Conservation (phyloP, 1,140 invertebrate genomes). For the Cecropterus lyciades region DNA sequence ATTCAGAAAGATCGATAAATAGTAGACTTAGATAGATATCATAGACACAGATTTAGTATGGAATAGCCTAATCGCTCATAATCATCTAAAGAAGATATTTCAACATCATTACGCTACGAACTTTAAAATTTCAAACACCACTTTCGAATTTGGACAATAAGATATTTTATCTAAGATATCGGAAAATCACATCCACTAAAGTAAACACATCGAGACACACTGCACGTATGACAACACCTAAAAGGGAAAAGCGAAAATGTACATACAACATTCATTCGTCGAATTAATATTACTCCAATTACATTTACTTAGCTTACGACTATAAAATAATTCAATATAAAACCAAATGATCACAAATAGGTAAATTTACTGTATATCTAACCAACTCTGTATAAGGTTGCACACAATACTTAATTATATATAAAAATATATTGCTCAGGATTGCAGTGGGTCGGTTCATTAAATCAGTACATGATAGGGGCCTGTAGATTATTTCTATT, state of each 20-base stretch:
- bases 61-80: conserved; percentile 52
- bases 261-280: conserved; percentile 65
- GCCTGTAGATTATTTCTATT: conserved; percentile 61
- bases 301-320: conserved; percentile 43
- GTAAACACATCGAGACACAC: conserved; percentile 65
- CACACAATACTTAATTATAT: conserved; percentile 79
- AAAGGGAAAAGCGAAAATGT: conserved; percentile 70
- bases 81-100: conserved; percentile 54
- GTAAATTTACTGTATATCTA: conserved; percentile 71
- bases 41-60: conserved; percentile 58
- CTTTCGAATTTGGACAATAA: conserved; percentile 62
- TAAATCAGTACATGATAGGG: conserved; percentile 73
- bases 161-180: conserved; percentile 62
- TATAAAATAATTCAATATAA: conserved; percentile 67
- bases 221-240: conserved; percentile 71
- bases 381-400: conserved; percentile 75
- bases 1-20: conserved; percentile 50
- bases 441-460: conserved; percentile 78
- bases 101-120: conserved; percentile 56
- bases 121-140: conserved; percentile 56
- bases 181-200: conserved; percentile 71
- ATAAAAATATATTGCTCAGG: conserved; percentile 83
- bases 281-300: conserved; percentile 51
- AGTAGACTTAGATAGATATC: conserved; percentile 44
- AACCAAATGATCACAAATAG: conserved; percentile 74